These are phyloP conservation scores for Andricus quercusramuli DNA, from an alignment of 2,888 invertebrate genomes.

Conservation along the genomic window DNA sequence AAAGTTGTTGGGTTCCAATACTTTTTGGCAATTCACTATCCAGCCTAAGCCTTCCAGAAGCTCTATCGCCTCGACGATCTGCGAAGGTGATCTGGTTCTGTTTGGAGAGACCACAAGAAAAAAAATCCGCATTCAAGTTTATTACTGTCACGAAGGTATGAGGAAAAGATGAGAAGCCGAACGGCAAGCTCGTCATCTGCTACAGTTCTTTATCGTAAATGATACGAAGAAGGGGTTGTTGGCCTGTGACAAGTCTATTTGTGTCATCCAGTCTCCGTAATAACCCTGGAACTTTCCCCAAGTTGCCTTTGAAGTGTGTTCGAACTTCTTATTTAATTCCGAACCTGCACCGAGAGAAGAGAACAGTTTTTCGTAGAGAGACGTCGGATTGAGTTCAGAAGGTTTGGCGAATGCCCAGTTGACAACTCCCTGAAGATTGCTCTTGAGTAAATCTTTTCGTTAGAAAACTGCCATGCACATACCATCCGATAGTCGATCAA, in stretches of 20 bases:
- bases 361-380: conserved; percentile 43
- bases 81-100: conserved; percentile 42
- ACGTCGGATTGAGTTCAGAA: conserved; percentile 33
- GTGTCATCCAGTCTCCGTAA: neutral
- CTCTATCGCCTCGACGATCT: conserved; percentile 42
- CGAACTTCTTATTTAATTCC: neutral
- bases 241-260: neutral
- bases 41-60: neutral
- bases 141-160: conserved; percentile 56
- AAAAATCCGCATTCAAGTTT: conserved; percentile 61
- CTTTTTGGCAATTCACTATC: neutral
- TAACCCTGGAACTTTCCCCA: conserved; percentile 46
- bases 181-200: neutral
- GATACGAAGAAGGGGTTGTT: conserved; percentile 51
- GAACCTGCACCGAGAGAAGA: conserved; percentile 28
- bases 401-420: conserved; percentile 46
- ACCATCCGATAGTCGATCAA: no score
- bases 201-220: neutral
- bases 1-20: conserved; percentile 13
- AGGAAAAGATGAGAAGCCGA: neutral
- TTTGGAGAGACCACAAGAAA: neutral
- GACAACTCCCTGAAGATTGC: neutral
- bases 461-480: no score
- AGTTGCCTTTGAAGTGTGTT: conserved; percentile 27
- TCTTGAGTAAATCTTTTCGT: no score